phyloP scores from a whole-genome alignment of 2,797 vertebrate species.

The Spea hammondii region DNA sequence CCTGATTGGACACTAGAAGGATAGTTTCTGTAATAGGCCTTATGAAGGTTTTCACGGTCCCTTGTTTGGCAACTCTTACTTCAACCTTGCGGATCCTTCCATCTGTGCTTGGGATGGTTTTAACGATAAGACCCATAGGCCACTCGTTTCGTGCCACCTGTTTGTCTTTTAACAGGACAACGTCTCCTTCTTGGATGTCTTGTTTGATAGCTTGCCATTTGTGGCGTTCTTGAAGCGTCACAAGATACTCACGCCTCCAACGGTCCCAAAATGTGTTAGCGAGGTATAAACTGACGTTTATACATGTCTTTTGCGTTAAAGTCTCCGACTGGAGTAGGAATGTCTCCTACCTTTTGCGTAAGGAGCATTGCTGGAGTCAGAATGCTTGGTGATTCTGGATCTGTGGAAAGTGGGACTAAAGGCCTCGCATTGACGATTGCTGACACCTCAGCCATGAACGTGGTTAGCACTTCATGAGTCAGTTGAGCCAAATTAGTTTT shows the following conservation, averaged over 20 bases:
- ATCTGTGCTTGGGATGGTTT: slow-evolving; percentile 1
- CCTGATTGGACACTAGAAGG: too few species aligned
- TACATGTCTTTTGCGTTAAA: too few species aligned
- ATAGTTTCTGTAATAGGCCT: neutral
- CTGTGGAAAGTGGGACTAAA: neutral
- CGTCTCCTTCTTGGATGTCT: neutral
- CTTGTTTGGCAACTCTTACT: slow-evolving; percentile 1
- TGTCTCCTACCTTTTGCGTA: neutral
- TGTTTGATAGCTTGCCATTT: too few species aligned
- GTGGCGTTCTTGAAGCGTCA: too few species aligned
- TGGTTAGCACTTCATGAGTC: too few species aligned
- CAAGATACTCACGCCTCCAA: too few species aligned
- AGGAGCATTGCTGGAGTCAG: too few species aligned
- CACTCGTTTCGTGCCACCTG: slow-evolving; percentile 5
- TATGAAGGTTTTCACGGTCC: slow-evolving; percentile 10
- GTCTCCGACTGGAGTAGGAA: too few species aligned
- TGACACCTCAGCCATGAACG: too few species aligned
- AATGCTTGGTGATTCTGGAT: neutral
- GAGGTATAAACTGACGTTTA: too few species aligned
- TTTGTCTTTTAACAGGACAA: neutral
- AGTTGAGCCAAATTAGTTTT: too few species aligned
- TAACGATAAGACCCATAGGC: neutral
- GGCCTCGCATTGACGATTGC: neutral
- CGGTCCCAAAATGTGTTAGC: too few species aligned
- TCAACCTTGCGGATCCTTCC: neutral